Evolutionary conservation across 1,140 invertebrate species (phyloP).

Genomic region (Oreohelix idahoensis): DNA sequence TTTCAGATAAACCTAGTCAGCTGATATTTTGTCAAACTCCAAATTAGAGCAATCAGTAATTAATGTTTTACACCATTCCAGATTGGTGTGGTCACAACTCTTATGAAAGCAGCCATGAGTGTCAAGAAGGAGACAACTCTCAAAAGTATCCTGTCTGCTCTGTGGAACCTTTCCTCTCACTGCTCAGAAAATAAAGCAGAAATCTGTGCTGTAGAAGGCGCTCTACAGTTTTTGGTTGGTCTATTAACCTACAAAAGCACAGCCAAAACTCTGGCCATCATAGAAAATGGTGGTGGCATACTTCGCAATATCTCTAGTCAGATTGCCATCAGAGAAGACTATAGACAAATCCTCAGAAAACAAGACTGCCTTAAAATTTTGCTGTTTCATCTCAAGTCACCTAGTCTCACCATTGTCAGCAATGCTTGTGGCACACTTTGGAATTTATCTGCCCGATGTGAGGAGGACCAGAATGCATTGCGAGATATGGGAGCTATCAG

Average conservation of each 20-base stretch:
- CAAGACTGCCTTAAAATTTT: constrained; percentile 91
- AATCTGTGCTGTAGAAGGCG: constrained; percentile 91
- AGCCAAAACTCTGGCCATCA: constrained; percentile 86
- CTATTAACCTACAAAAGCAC: constrained; percentile 91
- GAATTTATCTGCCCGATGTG: constrained; percentile 93
- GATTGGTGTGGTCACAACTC: constrained; percentile 83
- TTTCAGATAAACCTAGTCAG: too few relatives aligned
- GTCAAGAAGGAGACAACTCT: constrained; percentile 93
- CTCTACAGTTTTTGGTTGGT: constrained; percentile 87
- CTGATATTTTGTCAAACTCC: too few relatives aligned
- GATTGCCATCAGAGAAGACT: constrained; percentile 92
- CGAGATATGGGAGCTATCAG: constrained; percentile 94
- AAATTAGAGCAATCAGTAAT: too few relatives aligned
- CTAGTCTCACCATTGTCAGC: constrained; percentile 93
- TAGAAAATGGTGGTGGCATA: constrained; percentile 96
- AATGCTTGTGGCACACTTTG: constrained; percentile 96
- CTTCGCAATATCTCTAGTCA: constrained; percentile 95
- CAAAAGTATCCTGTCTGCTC: constrained; percentile 92
- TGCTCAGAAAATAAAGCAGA: constrained; percentile 94
- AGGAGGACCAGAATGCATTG: constrained; percentile 88
- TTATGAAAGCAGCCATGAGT: constrained; percentile 88
- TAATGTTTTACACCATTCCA: background rate
- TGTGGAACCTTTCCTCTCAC: constrained; percentile 97
- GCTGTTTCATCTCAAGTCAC: constrained; percentile 91
- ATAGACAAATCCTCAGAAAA: constrained; percentile 84